Evolutionary conservation across 1,140 invertebrate species (phyloP).

Genomic region (Pseudomyrmex sp.): DNA sequence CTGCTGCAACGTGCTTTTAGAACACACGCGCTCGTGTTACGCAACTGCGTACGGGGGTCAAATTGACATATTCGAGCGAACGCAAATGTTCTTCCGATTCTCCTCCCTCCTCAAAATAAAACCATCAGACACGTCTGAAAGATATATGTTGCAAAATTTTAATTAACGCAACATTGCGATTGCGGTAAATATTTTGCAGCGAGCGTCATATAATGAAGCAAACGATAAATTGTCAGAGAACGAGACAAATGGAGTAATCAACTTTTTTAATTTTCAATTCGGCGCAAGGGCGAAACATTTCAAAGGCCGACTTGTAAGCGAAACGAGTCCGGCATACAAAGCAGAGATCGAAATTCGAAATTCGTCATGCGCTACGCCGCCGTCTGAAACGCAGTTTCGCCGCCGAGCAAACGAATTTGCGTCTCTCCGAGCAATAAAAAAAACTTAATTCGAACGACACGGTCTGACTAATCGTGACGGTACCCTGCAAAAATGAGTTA

Average conservation of each 20-base stretch:
- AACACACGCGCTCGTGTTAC: too few relatives aligned
- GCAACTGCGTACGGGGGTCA: too few relatives aligned
- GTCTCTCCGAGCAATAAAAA: conserved; percentile 27
- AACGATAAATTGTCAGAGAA: conserved; percentile 26
- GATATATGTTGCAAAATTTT: background rate
- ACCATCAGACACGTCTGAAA: background rate
- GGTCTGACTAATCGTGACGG: conserved; percentile 53
- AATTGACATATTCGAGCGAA: too few relatives aligned
- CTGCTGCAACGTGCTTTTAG: background rate
- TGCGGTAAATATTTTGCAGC: background rate
- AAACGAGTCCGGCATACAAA: conserved; percentile 33
- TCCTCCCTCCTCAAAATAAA: too few relatives aligned
- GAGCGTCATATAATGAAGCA: conserved; percentile 2
- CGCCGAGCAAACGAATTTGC: conserved; percentile 51
- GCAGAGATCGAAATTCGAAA: conserved; percentile 53
- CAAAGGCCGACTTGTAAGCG: conserved; percentile 9
- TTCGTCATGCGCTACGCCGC: conserved; percentile 18
- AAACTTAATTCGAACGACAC: conserved; percentile 60
- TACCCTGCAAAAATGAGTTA: conserved; percentile 50
- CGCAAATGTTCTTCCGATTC: too few relatives aligned
- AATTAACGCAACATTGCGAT: background rate
- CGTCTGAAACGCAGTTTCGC: conserved; percentile 25
- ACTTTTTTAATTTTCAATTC: conserved; percentile 51
- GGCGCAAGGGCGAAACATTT: conserved; percentile 11
- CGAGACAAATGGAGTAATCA: conserved; percentile 12